Percentiles rank a stretch among this genome's conserved stretches.
Conservation (phyloP, 2,797 vertebrate species). For the Iguana delicatissima region DNA sequence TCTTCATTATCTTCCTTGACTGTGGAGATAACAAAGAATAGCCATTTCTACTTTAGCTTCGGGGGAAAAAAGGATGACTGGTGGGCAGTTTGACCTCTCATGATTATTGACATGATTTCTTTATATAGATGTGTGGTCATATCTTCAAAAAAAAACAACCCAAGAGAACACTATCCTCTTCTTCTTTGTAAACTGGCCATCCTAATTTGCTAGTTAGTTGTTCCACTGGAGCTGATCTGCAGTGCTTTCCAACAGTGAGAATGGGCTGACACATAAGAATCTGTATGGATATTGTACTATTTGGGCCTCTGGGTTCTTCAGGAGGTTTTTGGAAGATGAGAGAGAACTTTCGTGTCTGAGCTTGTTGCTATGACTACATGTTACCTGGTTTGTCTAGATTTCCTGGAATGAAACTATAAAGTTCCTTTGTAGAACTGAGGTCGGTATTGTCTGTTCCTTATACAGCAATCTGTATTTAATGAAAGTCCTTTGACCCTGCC, state of each 20-base stretch:
- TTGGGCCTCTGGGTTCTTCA: slow-evolving; percentile 43
- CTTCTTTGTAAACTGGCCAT: not conserved
- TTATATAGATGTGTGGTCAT: not conserved
- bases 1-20: not conserved
- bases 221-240: not conserved
- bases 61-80: not conserved
- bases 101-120: not conserved
- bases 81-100: not conserved
- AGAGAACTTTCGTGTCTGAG: slow-evolving; percentile 59
- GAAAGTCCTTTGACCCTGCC: slow-evolving; percentile 8
- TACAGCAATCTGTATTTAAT: not conserved
- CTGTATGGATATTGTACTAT: not conserved
- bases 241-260: not conserved
- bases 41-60: not conserved
- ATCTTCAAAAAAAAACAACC: not conserved
- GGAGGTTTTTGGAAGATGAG: slow-evolving; percentile 46
- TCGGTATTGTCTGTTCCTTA: slow-evolving; percentile 36
- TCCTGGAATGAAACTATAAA: slow-evolving; percentile 54
- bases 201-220: not conserved
- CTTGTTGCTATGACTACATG: slow-evolving; percentile 66
- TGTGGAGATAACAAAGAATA: not conserved
- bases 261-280: not conserved
- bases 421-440: slow-evolving; percentile 62
- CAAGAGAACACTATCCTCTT: not conserved
- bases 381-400: slow-evolving; percentile 54